Evolutionary conservation across 2,797 vertebrate genomes (phyloP).

Genomic region (Macropodus opercularis): DNA sequence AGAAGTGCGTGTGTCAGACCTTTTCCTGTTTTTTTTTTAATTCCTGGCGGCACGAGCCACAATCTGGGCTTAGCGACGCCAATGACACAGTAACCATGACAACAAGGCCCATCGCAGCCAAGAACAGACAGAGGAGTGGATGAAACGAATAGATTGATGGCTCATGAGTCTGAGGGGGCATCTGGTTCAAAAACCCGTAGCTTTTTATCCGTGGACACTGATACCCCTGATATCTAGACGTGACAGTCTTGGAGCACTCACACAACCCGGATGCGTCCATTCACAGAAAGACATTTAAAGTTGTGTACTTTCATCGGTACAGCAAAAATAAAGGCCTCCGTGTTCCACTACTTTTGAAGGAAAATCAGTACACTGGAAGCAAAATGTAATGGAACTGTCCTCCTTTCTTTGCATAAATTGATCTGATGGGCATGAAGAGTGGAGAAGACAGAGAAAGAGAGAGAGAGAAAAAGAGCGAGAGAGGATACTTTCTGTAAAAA

Average conservation of each 20-base stretch:
- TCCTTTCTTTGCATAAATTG: too few species aligned
- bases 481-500: constrained; percentile 37
- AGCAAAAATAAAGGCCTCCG: too few species aligned
- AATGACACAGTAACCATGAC: constrained; percentile 74
- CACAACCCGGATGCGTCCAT: neutral
- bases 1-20: neutral
- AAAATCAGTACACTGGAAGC: too few species aligned
- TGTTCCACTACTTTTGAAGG: too few species aligned
- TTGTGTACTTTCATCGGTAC: constrained; percentile 7
- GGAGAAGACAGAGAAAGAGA: too few species aligned
- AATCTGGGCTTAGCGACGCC: constrained; percentile 51
- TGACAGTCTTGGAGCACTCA: neutral
- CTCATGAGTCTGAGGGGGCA: constrained; percentile 35
- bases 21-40: constrained; percentile 23
- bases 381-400: too few species aligned
- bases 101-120: constrained; percentile 59
- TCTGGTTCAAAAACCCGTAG: constrained; percentile 28
- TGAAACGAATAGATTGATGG: constrained; percentile 46
- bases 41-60: constrained; percentile 45
- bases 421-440: too few species aligned
- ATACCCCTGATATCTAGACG: constrained; percentile 6
- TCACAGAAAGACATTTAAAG: constrained; percentile 2
- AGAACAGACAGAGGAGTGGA: constrained; percentile 65
- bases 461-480: neutral
- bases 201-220: constrained; percentile 18